Evolutionary conservation across 92 coral and sea anemone species (phyloP).

Genomic region (Phenganax marumi): DNA sequence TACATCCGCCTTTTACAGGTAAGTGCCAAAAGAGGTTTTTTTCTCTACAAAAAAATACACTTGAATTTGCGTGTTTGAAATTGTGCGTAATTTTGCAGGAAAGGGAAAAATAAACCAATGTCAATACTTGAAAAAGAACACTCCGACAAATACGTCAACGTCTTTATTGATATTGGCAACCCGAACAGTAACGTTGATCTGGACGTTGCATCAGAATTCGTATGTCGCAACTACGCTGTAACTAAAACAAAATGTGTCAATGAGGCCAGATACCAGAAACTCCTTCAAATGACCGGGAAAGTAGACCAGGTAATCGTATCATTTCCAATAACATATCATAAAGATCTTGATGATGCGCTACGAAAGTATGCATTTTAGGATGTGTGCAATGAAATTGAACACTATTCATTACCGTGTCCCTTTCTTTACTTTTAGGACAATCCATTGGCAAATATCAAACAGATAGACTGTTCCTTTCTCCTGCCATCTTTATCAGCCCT

Average conservation of each 20-base stretch:
- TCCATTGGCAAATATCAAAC: constrained; percentile 11
- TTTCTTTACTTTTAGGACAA: background rate
- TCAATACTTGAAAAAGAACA: too few species aligned
- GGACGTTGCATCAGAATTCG: constrained; percentile 1
- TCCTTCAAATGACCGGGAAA: constrained; percentile 13
- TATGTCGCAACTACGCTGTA: background rate
- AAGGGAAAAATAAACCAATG: too few species aligned
- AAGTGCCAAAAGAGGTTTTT: background rate
- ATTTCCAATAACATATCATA: background rate
- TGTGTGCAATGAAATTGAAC: too few species aligned
- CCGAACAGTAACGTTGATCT: background rate
- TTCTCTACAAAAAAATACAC: too few species aligned
- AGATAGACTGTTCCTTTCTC: constrained; percentile 7
- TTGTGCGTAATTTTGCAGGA: too few species aligned
- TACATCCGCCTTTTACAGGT: constrained; percentile 4
- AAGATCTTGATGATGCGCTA: background rate
- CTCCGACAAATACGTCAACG: background rate
- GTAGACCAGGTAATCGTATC: background rate
- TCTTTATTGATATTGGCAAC: background rate
- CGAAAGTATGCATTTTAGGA: background rate
- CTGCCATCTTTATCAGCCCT: background rate
- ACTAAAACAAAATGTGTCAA: background rate
- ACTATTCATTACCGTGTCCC: background rate
- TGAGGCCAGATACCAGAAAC: constrained; percentile 6
- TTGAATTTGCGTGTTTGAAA: too few species aligned